phyloP scores from a whole-genome alignment of 2,888 invertebrate genomes.

The Lycia hirtaria region DNA sequence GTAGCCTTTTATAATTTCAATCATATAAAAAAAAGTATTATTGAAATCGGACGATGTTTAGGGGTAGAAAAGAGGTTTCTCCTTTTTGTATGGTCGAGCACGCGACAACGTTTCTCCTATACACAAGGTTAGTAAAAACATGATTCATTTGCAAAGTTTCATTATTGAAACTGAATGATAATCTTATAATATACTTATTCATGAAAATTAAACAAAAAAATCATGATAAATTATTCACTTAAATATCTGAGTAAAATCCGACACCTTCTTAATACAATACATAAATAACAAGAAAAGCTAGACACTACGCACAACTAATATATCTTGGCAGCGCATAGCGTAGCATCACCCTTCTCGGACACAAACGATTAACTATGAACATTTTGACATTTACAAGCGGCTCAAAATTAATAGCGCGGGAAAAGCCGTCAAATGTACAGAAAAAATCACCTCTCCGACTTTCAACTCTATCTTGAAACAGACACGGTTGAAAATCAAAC shows the following conservation, averaged over 20 bases:
- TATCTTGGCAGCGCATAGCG: conserved; percentile 20
- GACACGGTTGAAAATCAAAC: conserved; percentile 13
- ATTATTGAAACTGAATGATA: too few relatives aligned
- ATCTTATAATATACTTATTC: too few relatives aligned
- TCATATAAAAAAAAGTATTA: too few relatives aligned
- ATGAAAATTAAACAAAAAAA: too few relatives aligned
- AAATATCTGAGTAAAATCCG: conserved; percentile 1
- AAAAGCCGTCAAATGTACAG: conserved; percentile 21
- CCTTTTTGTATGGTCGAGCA: too few relatives aligned
- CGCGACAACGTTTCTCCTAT: too few relatives aligned
- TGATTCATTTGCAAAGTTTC: too few relatives aligned
- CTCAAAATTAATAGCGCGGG: conserved; percentile 47
- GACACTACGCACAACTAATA: conserved; percentile 4
- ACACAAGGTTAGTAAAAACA: too few relatives aligned
- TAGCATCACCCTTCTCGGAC: conserved; percentile 14
- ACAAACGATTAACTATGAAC: conserved; percentile 17
- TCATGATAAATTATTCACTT: too few relatives aligned
- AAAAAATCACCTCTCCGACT: conserved; percentile 11
- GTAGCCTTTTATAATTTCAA: too few relatives aligned
- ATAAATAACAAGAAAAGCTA: conserved; percentile 1
- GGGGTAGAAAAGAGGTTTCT: too few relatives aligned
- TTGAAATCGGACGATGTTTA: too few relatives aligned
- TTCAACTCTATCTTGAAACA: conserved; percentile 9
- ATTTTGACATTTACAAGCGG: conserved; percentile 36
- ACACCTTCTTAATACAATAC: background rate